phyloP scores from a whole-genome alignment of 64 coral and sea anemone genomes.

The Pocillopora verrucosa region DNA sequence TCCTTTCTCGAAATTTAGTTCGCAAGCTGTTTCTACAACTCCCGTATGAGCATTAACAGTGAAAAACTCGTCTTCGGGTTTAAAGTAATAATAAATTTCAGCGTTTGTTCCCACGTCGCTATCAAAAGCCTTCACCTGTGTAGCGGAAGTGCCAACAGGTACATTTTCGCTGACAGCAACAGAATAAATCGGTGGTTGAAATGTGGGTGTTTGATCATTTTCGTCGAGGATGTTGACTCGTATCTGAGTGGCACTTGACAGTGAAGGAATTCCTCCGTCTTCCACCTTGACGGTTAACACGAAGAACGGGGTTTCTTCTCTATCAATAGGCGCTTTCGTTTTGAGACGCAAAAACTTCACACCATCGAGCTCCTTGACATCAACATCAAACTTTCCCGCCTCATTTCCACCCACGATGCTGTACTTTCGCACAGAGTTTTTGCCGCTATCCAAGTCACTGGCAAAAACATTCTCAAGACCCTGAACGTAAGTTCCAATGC shows the following conservation, averaged over 20 bases:
- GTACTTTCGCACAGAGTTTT: conserved; percentile 76
- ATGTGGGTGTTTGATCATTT: conserved; percentile 83
- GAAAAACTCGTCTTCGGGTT: conserved; percentile 75
- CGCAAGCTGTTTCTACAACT: conserved; percentile 67
- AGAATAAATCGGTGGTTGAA: conserved; percentile 57
- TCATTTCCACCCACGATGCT: conserved; percentile 86
- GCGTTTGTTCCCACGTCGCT: conserved; percentile 71
- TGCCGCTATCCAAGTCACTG: conserved; percentile 75
- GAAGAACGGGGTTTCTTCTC: conserved; percentile 80
- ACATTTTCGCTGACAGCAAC: conserved; percentile 73
- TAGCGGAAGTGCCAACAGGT: conserved; percentile 58
- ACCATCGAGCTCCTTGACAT: conserved; percentile 66
- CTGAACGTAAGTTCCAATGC: conserved; percentile 59
- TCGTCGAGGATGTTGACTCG: conserved; percentile 89
- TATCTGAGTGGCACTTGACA: conserved; percentile 65
- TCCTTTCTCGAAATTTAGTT: conserved; percentile 74
- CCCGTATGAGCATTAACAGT: conserved; percentile 87
- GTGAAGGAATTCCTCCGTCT: conserved; percentile 66
- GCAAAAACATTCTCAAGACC: conserved; percentile 88
- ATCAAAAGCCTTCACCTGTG: conserved; percentile 87
- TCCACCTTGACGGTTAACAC: conserved; percentile 80
- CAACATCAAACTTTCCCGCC: conserved; percentile 74
- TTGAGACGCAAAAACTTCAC: conserved; percentile 87
- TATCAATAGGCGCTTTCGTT: conserved; percentile 76
- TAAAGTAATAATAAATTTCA: conserved; percentile 86